Evolutionary conservation across 1,140 invertebrate genomes (phyloP), one percentile per base, ranked within the genome.

Genomic region (Phymastichus coffea): DNA sequence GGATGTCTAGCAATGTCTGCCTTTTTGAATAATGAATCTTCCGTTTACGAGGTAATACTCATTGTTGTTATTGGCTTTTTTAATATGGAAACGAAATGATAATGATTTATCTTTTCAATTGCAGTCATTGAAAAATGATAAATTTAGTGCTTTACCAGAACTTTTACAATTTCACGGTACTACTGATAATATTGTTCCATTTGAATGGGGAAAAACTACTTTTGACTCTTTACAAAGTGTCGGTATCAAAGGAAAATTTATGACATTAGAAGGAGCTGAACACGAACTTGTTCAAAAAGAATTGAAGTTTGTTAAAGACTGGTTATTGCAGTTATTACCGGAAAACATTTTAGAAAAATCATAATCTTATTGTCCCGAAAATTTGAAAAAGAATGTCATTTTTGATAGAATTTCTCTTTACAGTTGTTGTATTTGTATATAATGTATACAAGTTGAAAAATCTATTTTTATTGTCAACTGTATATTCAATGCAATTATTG

Each of bases 1-100:
- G 89, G 87, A 33, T 83, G 85, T 26, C 88, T 90, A 75, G 82
- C 82, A 1, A 82, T 89, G 57, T 90, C 88, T 19, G 87, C 87
- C 4, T 91, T 90, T 66, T 73, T 92, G 0, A 89, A 89, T 68
- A 74, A 85, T 4, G 79, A 84, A 41, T 90, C 88, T 14, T 52
- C 78, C 7, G 82, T 90, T 12, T 90, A 85, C 73, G 69, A 85
- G 66, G 80, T 82, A 44, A 57, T 28, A 22, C 15, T 8, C 14
- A 14, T 20, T 19, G 12, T 35, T 35, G 19, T 20, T 47, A 33
- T 26, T 47, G 8, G 7, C 22, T 22, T 49, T 15, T 35, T 35
- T 20, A 6, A 49, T 19, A 2, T 20, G 33, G 17, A 20, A 44
- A 20, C 41, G 4, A 22, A 22, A 44, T 3, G 12, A 23, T 7